Percentiles rank a stretch among this genome's conserved stretches.
phyloP scores from a whole-genome alignment of 1,140 invertebrate genomes.

The Penaeus chinensis region DNA sequence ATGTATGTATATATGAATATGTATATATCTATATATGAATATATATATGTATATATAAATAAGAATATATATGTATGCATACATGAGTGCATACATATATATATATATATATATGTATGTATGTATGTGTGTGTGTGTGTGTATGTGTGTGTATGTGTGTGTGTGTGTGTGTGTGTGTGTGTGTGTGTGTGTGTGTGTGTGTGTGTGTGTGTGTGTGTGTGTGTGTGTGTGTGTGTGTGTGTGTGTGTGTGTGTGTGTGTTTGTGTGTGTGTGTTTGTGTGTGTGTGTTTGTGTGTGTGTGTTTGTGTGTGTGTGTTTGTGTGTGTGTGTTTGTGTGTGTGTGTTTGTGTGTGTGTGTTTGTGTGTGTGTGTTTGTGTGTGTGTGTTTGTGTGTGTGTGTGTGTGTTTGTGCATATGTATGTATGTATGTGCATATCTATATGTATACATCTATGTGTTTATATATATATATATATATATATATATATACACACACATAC shows the following conservation, averaged over 20 bases:
- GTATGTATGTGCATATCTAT: conserved; percentile 14
- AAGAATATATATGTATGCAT: conserved; percentile 1
- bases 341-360: neutral
- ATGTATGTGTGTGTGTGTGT: conserved; percentile 96
- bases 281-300: neutral
- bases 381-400: neutral
- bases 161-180: neutral
- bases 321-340: neutral
- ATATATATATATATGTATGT: conserved; percentile 92
- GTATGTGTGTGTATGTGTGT: conserved; percentile 64
- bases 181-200: no score
- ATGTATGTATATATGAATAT: neutral
- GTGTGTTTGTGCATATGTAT: neutral
- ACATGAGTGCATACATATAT: conserved; percentile 18
- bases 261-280: no score
- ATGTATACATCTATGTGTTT: neutral
- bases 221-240: neutral
- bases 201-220: neutral
- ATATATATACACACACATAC: no score
- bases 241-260: no score
- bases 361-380: neutral
- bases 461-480: no score
- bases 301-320: neutral
- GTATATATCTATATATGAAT: neutral
- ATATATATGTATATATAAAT: neutral